Evolutionary conservation across 2,888 invertebrate species (phyloP), one percentile per base, ranked within the genome.

Genomic region (Ectobius pallidus): DNA sequence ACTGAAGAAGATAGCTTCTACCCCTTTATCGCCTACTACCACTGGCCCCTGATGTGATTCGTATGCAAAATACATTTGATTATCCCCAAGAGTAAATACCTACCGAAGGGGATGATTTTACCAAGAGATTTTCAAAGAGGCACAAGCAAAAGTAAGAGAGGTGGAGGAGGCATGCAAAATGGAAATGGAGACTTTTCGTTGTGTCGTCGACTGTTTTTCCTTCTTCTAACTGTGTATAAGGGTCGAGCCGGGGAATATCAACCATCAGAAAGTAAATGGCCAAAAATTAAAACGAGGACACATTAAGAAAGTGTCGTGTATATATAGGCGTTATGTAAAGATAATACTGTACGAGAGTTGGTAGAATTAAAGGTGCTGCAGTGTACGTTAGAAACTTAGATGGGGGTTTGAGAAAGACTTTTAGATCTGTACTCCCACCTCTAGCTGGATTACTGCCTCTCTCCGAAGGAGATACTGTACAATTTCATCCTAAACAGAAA

Each of bases 11-110:
- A 71, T 74, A 72, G 70, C 72, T 68, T 62, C 58, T 72, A 74
- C 72, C 74, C 74, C 74, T 74, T 74, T 74, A 74, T 74, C 74
- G 74, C 68, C 67, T 63, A 63, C 73, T 62, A 70, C 67, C 69
- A 49, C 73, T 68, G 65, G 65, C 65, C 70, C 62, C 74, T 71
- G 70, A 74, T 74, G 74, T 70, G 74, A 74, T 74, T 72, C 72
- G 72, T 74, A 74, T 74, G 74, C 74, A 72, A 74, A 74, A 72
- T 74, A 74, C 74, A 74, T 74, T 74, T 74, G 74, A 74, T 74
- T 74, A 74, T 74, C 74, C 74, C 74, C 72, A 63, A 72, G 74
- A 74, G 74, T 74, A 74, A 74, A 74, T 74, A 74, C 74, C 74
- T 65, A 73, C 69, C 69, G 70, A 72, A 70, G 71, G 72, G 71